Base-by-base conservation (phyloP, 2,888 invertebrate species). In the Drosophila pegasa region DNA sequence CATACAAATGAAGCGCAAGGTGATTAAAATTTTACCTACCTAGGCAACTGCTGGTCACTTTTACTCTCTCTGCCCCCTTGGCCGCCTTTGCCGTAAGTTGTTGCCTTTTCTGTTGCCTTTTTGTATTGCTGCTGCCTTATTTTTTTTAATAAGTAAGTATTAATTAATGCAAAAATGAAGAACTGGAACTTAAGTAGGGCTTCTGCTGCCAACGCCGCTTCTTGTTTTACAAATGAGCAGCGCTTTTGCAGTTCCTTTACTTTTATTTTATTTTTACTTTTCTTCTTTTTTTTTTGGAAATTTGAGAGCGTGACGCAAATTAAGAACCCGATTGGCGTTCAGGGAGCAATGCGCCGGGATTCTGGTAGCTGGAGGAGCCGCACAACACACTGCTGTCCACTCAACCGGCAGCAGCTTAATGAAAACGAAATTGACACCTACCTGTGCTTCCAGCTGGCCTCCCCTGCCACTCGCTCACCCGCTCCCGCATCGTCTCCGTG, bases 361-460 rank as follows among this genome's bases (percentile, higher is more conserved):
- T 33, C 29, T 18, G 31, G 25, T 20, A 9, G 25, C 40, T 9
- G 41, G 37, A 38, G 51, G 18, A 18, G 27, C 14, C 9, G 27
- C 8, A 9, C 14, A 27, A 25, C 51, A 52, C 52, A 38, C 29
- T 31, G 57, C 56, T 70, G 71, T 66, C 80, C 80, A 86, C 67
- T 89, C 86, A 86, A 76, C 67, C 83, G 80, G 78, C 89, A 88
- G 80, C 74, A 88, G 84, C 84, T 83, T 86, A 86, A 86, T 86
- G 89, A 86, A 86, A 87, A 80, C 71, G 86, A 88, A 86, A 86
- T 83, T 83, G 89, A 86, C 89, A 86, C 88, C 87, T 82, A 55
- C 55, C 61, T 68, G 63, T 31, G 55, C 38, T 22, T 27, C 43
- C 43, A 45, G 20, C 43, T 27, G 10, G 25, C 25, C 16, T 6